phyloP scores from a whole-genome alignment of 2,888 invertebrate species.

The Hoplodrina blanda region DNA sequence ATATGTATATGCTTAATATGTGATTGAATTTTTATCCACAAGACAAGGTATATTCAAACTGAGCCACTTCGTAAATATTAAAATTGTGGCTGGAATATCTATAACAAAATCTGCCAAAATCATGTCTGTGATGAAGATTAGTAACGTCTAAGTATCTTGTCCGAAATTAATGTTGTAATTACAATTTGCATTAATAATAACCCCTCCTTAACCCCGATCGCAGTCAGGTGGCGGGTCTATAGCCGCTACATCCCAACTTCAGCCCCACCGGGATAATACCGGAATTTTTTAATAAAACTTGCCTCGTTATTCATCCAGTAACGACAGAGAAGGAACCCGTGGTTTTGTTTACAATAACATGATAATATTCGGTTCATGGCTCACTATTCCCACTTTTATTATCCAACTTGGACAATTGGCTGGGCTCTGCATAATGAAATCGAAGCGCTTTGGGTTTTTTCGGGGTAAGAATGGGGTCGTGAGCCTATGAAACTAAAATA shows the following conservation, averaged over 20 bases:
- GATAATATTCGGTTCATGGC: constrained; percentile 60
- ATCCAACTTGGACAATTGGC: constrained; percentile 60
- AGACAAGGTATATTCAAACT: too few relatives aligned
- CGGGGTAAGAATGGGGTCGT: constrained; percentile 17
- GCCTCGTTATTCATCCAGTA: constrained; percentile 56
- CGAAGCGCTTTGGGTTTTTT: constrained; percentile 50
- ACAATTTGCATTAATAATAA: constrained; percentile 31
- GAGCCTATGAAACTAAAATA: constrained; percentile 32
- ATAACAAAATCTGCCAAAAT: background rate
- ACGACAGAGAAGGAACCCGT: constrained; percentile 42
- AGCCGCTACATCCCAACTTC: constrained; percentile 16
- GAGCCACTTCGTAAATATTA: too few relatives aligned
- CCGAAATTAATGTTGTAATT: constrained; percentile 33
- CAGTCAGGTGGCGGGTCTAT: constrained; percentile 29
- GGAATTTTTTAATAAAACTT: constrained; percentile 65
- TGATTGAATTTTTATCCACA: too few relatives aligned
- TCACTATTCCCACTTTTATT: constrained; percentile 63
- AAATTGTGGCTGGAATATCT: background rate
- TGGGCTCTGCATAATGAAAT: constrained; percentile 59
- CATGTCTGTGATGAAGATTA: constrained; percentile 8
- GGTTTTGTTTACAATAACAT: constrained; percentile 68
- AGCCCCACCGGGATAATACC: constrained; percentile 26
- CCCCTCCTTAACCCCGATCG: constrained; percentile 3
- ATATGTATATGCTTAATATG: too few relatives aligned
- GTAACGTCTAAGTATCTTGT: background rate